These are phyloP conservation scores for Rhagonycha fulva DNA, from an alignment of 2,888 invertebrate species.

Conservation along the genomic window DNA sequence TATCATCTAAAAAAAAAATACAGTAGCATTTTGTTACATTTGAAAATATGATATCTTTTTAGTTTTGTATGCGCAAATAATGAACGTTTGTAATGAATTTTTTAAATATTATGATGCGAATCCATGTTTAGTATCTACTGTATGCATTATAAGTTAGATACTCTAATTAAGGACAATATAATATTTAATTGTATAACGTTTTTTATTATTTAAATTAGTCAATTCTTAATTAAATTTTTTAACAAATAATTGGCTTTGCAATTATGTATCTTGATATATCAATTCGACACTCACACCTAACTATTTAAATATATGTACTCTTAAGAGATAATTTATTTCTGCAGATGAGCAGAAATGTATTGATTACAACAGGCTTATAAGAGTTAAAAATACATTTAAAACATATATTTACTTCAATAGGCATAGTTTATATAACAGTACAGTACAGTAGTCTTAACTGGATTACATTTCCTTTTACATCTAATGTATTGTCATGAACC, in stretches of 20 bases:
- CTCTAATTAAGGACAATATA: slow-evolving; percentile 5
- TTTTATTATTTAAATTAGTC: slow-evolving; percentile 2
- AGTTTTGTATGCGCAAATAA: slow-evolving; percentile 13
- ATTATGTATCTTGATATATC: slow-evolving; percentile 16
- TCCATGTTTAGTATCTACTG: slow-evolving; percentile 11
- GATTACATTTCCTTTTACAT: slow-evolving; percentile 50
- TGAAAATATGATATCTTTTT: slow-evolving; percentile 21
- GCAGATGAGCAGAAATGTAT: slow-evolving; percentile 24
- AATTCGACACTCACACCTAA: slow-evolving; percentile 23
- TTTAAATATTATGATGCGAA: slow-evolving; percentile 6
- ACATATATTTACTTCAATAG: slow-evolving; percentile 33
- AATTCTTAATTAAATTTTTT: not conserved
- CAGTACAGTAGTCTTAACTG: slow-evolving; percentile 51
- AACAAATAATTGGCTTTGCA: slow-evolving; percentile 4
- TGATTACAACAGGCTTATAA: slow-evolving; percentile 28
- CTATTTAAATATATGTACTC: slow-evolving; percentile 22
- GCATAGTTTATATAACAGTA: slow-evolving; percentile 46
- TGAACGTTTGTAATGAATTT: not conserved
- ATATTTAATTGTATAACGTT: not conserved
- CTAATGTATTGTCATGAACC: slow-evolving; percentile 58
- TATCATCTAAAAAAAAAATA: slow-evolving; percentile 45
- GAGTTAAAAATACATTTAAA: slow-evolving; percentile 28
- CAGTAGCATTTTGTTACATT: slow-evolving; percentile 42
- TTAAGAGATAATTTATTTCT: slow-evolving; percentile 27
- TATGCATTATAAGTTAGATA: not conserved